Evolutionary conservation across 1,140 invertebrate species (phyloP).

Genomic region (Cotesia typhae): DNA sequence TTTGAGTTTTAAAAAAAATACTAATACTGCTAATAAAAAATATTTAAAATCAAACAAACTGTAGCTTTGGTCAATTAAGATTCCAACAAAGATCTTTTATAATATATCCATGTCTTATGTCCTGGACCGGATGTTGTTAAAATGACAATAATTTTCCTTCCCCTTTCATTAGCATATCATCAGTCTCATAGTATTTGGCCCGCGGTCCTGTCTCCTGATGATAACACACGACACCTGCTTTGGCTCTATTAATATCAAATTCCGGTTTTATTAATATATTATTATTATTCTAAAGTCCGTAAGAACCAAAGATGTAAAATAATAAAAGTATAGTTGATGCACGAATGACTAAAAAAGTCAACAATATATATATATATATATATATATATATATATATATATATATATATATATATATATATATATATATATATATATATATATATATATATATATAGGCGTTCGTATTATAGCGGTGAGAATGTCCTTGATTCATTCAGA

Average conservation of each 20-base stretch:
- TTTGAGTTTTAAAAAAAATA: too few species aligned
- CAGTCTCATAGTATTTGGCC: background rate
- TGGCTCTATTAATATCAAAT: conserved; percentile 17
- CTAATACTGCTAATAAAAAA: too few species aligned
- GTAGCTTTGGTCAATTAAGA: too few species aligned
- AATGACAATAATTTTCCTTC: too few species aligned
- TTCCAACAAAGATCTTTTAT: background rate
- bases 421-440: background rate
- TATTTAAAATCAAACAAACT: too few species aligned
- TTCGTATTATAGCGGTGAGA: conserved; percentile 19
- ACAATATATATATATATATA: too few species aligned
- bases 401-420: background rate
- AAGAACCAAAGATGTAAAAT: conserved; percentile 1
- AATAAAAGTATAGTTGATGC: background rate
- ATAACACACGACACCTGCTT: conserved; percentile 17
- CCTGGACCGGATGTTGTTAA: too few species aligned
- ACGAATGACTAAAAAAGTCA: too few species aligned
- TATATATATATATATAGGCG: background rate
- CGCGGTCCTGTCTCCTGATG: background rate
- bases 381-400: background rate
- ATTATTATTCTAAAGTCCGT: background rate
- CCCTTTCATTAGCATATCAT: too few species aligned
- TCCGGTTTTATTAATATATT: background rate
- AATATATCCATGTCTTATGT: too few species aligned
- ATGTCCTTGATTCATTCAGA: conserved; percentile 65